Evolutionary conservation across 2,797 vertebrate genomes (phyloP).

Genomic region (Menidia menidia): DNA sequence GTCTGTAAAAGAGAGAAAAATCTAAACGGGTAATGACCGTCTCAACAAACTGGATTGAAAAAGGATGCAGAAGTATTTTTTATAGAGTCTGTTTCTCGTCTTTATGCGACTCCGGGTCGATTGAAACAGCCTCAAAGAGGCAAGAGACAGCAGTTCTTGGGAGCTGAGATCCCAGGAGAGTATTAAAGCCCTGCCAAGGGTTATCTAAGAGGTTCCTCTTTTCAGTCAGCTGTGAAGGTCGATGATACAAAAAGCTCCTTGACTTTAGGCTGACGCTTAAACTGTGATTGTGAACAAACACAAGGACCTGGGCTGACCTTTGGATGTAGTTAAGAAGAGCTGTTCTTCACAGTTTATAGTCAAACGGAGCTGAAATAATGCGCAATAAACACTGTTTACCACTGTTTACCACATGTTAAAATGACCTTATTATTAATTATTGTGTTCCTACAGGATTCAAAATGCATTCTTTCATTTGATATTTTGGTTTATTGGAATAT

Average conservation of each 20-base stretch:
- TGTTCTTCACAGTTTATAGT: not conserved
- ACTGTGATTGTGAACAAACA: constrained; percentile 9
- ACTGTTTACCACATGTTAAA: not conserved
- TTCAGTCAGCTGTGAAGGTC: constrained; percentile 57
- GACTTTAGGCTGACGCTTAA: constrained; percentile 37
- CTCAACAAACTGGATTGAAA: not conserved
- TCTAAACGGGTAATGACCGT: constrained; percentile 16
- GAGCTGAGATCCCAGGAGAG: constrained; percentile 27
- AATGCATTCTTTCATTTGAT: no score
- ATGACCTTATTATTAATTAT: no score
- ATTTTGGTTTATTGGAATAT: no score
- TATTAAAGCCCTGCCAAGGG: constrained; percentile 29
- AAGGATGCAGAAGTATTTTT: no score
- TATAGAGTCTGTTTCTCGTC: not conserved
- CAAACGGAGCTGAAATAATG: not conserved
- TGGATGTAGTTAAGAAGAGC: not conserved
- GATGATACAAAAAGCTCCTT: constrained; percentile 34
- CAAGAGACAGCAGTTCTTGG: constrained; percentile 21
- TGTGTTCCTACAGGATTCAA: no score
- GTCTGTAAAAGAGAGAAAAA: constrained; percentile 10
- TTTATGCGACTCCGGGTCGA: constrained; percentile 27
- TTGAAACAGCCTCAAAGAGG: constrained; percentile 23
- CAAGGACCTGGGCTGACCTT: constrained; percentile 2
- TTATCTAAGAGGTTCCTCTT: constrained; percentile 51
- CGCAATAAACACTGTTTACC: not conserved